phyloP scores from a whole-genome alignment of 2,113 vertebrate species.

The Anguilla rostrata region DNA sequence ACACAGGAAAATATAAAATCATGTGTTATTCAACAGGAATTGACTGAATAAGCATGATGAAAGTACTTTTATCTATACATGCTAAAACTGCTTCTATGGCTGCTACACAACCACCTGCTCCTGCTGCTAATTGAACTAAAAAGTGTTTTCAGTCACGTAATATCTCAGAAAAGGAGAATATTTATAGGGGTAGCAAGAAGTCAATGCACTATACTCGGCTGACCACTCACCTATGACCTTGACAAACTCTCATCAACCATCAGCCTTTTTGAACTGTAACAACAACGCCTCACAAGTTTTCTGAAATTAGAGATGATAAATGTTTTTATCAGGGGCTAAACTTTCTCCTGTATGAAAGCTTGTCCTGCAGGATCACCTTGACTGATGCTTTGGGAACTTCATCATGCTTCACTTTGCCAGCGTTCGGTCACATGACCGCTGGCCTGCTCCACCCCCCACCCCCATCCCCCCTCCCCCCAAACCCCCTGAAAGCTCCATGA shows the following conservation, averaged over 20 bases:
- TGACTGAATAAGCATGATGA: too few species aligned
- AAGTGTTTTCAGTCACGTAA: not conserved
- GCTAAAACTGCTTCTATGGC: not conserved
- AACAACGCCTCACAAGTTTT: not conserved
- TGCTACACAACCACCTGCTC: not conserved
- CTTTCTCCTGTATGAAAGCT: constrained; percentile 19
- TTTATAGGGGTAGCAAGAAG: not conserved
- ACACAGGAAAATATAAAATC: not conserved
- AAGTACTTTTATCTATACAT: too few species aligned
- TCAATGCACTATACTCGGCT: too few species aligned
- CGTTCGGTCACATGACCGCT: constrained; percentile 21
- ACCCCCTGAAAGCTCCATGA: constrained; percentile 62
- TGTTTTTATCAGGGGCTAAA: constrained; percentile 12
- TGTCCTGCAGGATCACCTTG: constrained; percentile 28
- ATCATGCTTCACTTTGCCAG: constrained; percentile 37
- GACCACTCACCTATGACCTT: not conserved
- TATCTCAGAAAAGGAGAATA: not conserved
- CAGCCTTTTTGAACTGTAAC: not conserved
- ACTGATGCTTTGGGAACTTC: constrained; percentile 30
- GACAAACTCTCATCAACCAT: not conserved
- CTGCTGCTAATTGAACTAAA: not conserved
- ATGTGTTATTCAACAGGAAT: too few species aligned
- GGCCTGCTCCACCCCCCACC: constrained; percentile 48
- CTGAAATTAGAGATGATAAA: not conserved
- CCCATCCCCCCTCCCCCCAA: constrained; percentile 45